These are phyloP conservation scores for Drosophila macrospina DNA, from an alignment of 2,888 invertebrate species.

Conservation along the genomic window DNA sequence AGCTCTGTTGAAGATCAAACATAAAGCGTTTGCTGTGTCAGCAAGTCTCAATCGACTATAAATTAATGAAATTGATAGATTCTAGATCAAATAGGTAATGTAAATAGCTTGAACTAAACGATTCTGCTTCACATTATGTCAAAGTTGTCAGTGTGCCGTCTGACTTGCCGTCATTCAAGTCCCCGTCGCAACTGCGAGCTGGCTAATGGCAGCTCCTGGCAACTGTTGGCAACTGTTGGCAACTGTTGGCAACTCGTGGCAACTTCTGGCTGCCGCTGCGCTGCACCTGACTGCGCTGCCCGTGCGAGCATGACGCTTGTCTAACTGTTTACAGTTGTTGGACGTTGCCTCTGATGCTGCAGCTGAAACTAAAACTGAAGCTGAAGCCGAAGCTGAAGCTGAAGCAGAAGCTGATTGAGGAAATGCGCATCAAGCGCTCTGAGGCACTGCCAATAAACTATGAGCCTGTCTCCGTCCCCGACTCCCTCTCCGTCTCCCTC, in stretches of 20 bases:
- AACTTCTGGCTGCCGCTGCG: constrained; percentile 10
- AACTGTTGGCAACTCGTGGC: constrained; percentile 7
- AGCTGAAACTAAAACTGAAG: constrained; percentile 56
- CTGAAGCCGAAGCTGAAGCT: constrained; percentile 41
- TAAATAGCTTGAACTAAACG: not conserved
- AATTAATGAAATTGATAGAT: constrained; percentile 4
- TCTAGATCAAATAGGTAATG: not conserved
- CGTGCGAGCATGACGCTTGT: constrained; percentile 59
- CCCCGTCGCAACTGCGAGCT: not conserved
- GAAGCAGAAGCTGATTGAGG: constrained; percentile 73
- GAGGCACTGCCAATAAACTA: constrained; percentile 78
- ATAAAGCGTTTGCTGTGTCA: not conserved
- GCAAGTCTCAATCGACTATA: not conserved
- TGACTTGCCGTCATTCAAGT: constrained; percentile 6
- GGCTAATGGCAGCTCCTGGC: constrained; percentile 4
- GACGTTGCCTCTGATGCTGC: constrained; percentile 37
- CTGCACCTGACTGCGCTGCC: constrained; percentile 18
- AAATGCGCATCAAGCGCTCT: constrained; percentile 78
- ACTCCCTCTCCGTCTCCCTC: constrained; percentile 28
- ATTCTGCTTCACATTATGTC: constrained; percentile 23
- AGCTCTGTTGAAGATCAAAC: not conserved
- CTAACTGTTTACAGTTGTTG: constrained; percentile 68
- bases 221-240: constrained; percentile 1
- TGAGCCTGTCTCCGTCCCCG: constrained; percentile 47
- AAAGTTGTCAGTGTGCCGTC: constrained; percentile 5